Percentiles rank a stretch among this genome's conserved stretches.
phyloP scores from a whole-genome alignment of 2,797 vertebrate species.

The Naso thynnoides region DNA sequence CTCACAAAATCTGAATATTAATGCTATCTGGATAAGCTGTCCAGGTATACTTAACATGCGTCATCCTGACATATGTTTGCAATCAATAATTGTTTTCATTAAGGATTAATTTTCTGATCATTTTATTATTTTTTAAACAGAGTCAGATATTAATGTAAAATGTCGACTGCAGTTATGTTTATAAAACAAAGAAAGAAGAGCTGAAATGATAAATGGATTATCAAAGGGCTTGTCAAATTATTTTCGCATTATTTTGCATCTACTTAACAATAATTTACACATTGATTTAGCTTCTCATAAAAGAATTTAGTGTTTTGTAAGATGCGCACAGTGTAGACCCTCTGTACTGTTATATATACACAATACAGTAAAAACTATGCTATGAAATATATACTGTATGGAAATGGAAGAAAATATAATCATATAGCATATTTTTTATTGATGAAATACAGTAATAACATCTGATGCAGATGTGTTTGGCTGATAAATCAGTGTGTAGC shows the following conservation, averaged over 20 bases:
- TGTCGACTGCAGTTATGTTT: background rate
- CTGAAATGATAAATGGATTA: background rate
- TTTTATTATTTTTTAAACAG: background rate
- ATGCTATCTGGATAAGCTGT: no score
- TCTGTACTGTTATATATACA: background rate
- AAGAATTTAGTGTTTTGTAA: no score
- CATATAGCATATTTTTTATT: background rate
- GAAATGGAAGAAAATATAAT: background rate
- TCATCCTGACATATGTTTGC: no score
- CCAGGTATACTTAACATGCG: no score
- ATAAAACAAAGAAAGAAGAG: no score
- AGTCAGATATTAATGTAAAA: background rate
- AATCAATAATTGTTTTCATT: background rate
- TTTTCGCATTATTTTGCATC: no score
- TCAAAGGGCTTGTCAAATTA: background rate
- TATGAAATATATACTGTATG: background rate
- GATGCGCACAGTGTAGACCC: no score
- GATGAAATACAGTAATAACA: background rate
- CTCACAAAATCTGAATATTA: no score
- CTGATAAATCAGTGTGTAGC: background rate
- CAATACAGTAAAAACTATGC: background rate
- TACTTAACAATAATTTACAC: no score
- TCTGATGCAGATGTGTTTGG: constrained; percentile 5
- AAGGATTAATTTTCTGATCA: background rate
- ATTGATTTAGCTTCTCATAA: no score